Conservation (phyloP, 2,888 invertebrate species). For the Dicycla oo region DNA sequence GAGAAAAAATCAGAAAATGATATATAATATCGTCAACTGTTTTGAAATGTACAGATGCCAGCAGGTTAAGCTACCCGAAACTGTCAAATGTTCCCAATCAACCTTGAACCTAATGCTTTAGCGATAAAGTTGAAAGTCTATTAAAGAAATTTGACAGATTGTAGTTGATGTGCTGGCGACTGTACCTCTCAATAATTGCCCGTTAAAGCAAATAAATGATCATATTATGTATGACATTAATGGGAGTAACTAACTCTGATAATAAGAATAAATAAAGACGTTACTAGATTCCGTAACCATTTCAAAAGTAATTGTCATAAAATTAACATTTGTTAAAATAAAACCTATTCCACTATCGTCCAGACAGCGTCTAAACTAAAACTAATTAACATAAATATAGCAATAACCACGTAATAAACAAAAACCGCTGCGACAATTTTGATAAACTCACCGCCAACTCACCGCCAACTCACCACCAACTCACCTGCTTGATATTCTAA, state of each 20-base stretch:
- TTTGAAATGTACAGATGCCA: neutral
- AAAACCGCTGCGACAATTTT: constrained; percentile 37
- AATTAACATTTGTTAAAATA: constrained; percentile 13
- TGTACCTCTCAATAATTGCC: too few species aligned
- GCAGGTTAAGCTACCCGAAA: too few species aligned
- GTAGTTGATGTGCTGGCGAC: too few species aligned
- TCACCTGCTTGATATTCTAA: constrained; percentile 37
- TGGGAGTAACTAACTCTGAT: neutral
- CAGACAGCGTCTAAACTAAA: constrained; percentile 35
- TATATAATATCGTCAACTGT: neutral
- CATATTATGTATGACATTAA: neutral
- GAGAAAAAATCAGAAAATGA: neutral
- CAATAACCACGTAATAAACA: constrained; percentile 41
- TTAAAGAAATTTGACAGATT: too few species aligned
- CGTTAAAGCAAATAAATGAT: neutral
- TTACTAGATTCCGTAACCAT: neutral
- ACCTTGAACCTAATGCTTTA: too few species aligned
- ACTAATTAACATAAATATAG: constrained; percentile 47
- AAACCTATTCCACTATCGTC: constrained; percentile 12
- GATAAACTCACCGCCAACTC: constrained; percentile 49
- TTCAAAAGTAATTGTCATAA: constrained; percentile 15
- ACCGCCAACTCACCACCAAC: constrained; percentile 34
- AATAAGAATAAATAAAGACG: neutral
- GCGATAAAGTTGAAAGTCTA: too few species aligned
- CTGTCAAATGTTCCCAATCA: too few species aligned